Evolutionary conservation across 1,140 invertebrate species (phyloP).

Genomic region (Zaprionus capensis): DNA sequence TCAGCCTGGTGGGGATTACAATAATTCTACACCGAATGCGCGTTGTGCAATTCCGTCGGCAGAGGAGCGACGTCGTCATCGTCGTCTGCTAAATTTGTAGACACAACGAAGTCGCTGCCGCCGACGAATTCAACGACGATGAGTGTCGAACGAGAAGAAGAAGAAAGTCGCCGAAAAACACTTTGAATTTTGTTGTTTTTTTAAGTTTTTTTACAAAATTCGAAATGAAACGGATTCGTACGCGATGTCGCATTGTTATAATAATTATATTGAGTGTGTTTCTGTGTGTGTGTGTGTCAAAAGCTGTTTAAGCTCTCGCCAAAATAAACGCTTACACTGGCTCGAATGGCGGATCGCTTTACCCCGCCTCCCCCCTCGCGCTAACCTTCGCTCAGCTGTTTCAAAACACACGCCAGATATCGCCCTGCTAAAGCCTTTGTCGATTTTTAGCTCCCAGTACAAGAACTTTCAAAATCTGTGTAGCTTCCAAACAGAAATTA

Average conservation of each 20-base stretch:
- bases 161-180: neutral
- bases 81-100: constrained; percentile 49
- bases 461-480: constrained; percentile 83
- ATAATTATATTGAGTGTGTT: constrained; percentile 5
- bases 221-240: constrained; percentile 18
- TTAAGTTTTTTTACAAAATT: constrained; percentile 24
- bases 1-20: constrained; percentile 74
- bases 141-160: constrained; percentile 4
- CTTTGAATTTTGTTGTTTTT: neutral
- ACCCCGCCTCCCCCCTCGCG: neutral
- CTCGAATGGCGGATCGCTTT: constrained; percentile 59
- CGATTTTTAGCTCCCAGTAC: constrained; percentile 83
- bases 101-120: constrained; percentile 58
- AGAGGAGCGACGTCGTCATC: constrained; percentile 32
- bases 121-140: constrained; percentile 37
- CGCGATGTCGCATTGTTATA: constrained; percentile 17
- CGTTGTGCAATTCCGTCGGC: constrained; percentile 70
- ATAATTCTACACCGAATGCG: constrained; percentile 80
- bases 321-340: constrained; percentile 62
- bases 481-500: constrained; percentile 81
- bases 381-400: constrained; percentile 15
- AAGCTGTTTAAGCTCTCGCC: constrained; percentile 74
- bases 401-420: constrained; percentile 57
- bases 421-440: constrained; percentile 81
- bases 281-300: constrained; percentile 5